Conservation (phyloP, 1,140 invertebrate species). For the Chrysoperla carnea region DNA sequence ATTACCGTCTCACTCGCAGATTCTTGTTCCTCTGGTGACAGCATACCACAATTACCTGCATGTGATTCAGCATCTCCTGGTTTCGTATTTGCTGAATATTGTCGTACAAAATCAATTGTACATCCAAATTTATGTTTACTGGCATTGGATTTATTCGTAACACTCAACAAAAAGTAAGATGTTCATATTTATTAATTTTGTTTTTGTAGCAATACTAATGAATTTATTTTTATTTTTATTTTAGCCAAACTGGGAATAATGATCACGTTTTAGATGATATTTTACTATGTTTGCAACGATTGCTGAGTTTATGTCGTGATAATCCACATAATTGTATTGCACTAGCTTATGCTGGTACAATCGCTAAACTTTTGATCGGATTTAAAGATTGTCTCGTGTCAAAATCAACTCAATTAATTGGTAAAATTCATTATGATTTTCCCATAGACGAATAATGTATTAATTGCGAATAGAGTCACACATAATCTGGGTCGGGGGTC, state of each 20-base stretch:
- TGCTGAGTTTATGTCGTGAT: slow-evolving; percentile 20
- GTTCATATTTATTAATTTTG: background rate
- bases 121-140: slow-evolving; percentile 39
- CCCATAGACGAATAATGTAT: background rate
- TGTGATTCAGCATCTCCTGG: slow-evolving; percentile 5
- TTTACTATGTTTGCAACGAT: slow-evolving; percentile 7
- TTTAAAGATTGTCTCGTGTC: slow-evolving; percentile 19
- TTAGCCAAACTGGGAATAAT: background rate
- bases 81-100: slow-evolving; percentile 1
- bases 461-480: background rate
- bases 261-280: background rate
- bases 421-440: background rate
- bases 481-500: background rate
- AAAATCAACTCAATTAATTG: slow-evolving; percentile 10
- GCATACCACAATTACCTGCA: slow-evolving; percentile 6
- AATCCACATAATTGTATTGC: slow-evolving; percentile 24
- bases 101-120: slow-evolving; percentile 17
- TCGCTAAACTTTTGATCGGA: slow-evolving; percentile 22
- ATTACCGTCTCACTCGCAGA: background rate
- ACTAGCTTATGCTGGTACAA: slow-evolving; percentile 23
- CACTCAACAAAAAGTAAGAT: slow-evolving; percentile 33
- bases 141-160: slow-evolving; percentile 36
- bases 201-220: background rate
- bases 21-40: slow-evolving; percentile 5
- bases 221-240: background rate